Base-by-base conservation (phyloP, 2,888 invertebrate species). In the Plebejus argus region DNA sequence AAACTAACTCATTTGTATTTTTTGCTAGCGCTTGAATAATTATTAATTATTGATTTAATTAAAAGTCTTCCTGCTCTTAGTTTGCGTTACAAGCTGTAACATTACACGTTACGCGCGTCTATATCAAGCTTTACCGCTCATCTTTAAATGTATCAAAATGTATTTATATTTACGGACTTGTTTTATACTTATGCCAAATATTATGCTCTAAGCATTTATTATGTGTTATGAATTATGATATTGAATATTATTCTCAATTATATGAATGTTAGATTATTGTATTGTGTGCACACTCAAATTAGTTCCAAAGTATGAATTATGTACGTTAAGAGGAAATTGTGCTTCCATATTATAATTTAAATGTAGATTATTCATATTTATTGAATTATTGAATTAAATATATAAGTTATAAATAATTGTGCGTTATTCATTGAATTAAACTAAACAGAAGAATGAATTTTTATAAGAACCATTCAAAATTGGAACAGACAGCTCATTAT, bases 341-440 rank as follows among this genome's bases (percentile, higher is more conserved):
- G 78, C 78, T 78, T 78, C 78, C 78, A 77, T 76, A 77, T 78
- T 76, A 77, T 78, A 78, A 75, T 77, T 78, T 78, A 77, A 77
- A 78, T 33, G 77, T 77, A 77, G 77, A 53, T 72, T 77, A 58
- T 77, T 77, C 72, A 77, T 77, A 77, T 77, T 77, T 74, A 77
- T 77, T 77, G 23, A 77, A 77, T 77, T 74, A 77, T 77, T 77
- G 23, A 77, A 77, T 77, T 72, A 77, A 77, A 58, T 33, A 39
- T 18, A 45, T 77, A 77, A 72, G 77, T 58, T 61, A 77, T 77
- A 61, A 71, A 23, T 39, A 53, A n/a, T 76, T 49, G 33, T 33
- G 70, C 23, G 23, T 77, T 71, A 39, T 76, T 70, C 18, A 76
- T 45, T 66, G 10, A 10, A 45, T 45, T 45, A 45, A 45, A 2